Evolutionary conservation across 2,888 invertebrate genomes (phyloP).

Genomic region (Andrena haemorrhoa): DNA sequence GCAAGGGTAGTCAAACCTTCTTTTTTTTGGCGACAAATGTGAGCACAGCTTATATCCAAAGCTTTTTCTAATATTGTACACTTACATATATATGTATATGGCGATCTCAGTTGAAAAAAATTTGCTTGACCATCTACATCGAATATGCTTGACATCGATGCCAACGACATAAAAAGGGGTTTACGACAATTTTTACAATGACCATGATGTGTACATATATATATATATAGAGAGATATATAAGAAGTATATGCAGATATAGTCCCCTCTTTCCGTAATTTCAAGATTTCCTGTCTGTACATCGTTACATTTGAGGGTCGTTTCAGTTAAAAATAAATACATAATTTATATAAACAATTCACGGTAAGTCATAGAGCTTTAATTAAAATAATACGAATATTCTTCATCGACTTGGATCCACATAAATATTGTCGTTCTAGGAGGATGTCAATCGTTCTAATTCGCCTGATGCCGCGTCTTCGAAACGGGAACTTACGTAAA

Average conservation of each 20-base stretch:
- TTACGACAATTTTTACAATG: constrained; percentile 65
- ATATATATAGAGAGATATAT: constrained; percentile 29
- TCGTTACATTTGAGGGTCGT: constrained; percentile 7
- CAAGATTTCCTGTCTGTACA: constrained; percentile 28
- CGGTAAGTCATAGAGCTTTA: constrained; percentile 30
- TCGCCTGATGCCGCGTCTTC: constrained; percentile 8
- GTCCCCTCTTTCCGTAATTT: constrained; percentile 37
- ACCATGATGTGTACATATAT: constrained; percentile 52
- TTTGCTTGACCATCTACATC: constrained; percentile 33
- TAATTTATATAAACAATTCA: constrained; percentile 21
- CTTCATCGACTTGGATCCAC: background rate
- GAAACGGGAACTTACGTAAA: constrained; percentile 35
- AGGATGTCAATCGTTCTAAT: constrained; percentile 13
- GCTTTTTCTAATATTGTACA: constrained; percentile 31
- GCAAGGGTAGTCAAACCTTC: constrained; percentile 23
- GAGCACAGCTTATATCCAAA: constrained; percentile 31
- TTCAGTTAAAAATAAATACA: constrained; percentile 36
- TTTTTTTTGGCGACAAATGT: constrained; percentile 11
- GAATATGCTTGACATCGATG: constrained; percentile 49
- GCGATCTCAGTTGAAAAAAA: constrained; percentile 8
- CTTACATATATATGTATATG: constrained; percentile 15
- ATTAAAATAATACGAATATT: constrained; percentile 39
- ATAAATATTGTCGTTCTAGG: constrained; percentile 33
- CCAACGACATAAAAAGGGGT: constrained; percentile 64
- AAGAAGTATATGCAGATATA: constrained; percentile 40